Evolutionary conservation across 1,140 invertebrate genomes (phyloP), one percentile per base, ranked within the genome.

Genomic region (Helicorthomorpha holstii): DNA sequence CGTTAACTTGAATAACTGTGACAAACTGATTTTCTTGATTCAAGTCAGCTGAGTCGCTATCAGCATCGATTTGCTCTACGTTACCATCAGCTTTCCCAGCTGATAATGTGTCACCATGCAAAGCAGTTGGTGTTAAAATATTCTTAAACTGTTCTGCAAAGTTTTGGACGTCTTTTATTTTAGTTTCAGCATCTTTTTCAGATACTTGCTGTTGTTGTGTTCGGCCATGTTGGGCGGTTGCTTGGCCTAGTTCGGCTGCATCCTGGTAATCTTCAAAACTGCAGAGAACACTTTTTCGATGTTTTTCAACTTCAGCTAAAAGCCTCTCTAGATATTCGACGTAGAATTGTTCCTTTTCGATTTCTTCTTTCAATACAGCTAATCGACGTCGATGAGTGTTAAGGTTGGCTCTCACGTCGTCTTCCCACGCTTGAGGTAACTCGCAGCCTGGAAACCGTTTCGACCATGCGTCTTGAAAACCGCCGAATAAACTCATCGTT

Each of bases 341-440:
- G 61, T 90, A 90, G 61, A 87, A 82, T 62, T 87, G 81, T 69
- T 90, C 86, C 63, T 89, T 85, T 61, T 88, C 83, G 27, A 90
- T 68, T 67, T 89, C 85, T 62, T 87, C 83, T 63, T 78, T 78
- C 46, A 90, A 74, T 54, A 80, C 74, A 47, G 73, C 69, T 49
- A 88, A 83, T 64, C 71, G 61, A 62, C 84, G 76, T 72, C 84
- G 83, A 73, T 91, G 86, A 69, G 85, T 86, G 57, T 81, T 75
- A 55, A 91, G 75, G 71, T 88, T 89, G 49, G 81, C 81, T 61
- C 83, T 75, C 56, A 90, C 85, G 75, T 89, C 83, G 68, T 87
- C 84, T 64, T 87, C 85, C 85, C 85, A 90, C 65, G 83, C 84
- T 63, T 82, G 81, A 61, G 86, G 86, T 57, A 90, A 73, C 58